Percentiles rank a stretch among this genome's conserved stretches.
These are phyloP conservation scores for Caenorhabditis latens DNA, from an alignment of 1,140 invertebrate genomes.

Conservation along the genomic window DNA sequence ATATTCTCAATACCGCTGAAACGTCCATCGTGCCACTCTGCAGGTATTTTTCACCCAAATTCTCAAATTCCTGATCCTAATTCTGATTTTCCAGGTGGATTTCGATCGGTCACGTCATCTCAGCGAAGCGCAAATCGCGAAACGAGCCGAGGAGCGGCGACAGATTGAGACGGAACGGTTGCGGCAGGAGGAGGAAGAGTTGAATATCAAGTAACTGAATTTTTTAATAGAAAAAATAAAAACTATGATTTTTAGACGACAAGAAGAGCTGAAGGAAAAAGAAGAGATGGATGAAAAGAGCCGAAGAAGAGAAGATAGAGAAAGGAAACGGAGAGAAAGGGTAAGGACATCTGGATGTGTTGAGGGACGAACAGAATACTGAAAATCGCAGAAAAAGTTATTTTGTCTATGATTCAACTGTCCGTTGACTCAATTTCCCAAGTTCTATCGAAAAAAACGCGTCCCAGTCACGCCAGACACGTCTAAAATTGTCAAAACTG, in stretches of 20 bases:
- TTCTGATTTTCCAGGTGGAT: conserved; percentile 56
- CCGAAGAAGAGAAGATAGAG: conserved; percentile 56
- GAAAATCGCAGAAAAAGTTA: neutral
- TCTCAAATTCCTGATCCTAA: neutral
- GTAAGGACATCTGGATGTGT: neutral
- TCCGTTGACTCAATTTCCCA: too few species aligned
- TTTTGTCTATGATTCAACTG: neutral
- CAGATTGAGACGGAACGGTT: conserved; percentile 38
- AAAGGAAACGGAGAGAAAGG: conserved; percentile 53
- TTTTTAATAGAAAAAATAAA: neutral
- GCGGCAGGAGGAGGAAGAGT: conserved; percentile 45
- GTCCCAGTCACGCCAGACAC: too few species aligned
- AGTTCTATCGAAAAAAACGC: too few species aligned
- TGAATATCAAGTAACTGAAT: conserved; percentile 47
- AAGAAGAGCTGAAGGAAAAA: conserved; percentile 49
- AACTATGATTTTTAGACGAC: conserved; percentile 18
- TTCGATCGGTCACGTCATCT: conserved; percentile 62
- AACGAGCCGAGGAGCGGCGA: conserved; percentile 18
- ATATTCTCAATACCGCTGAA: neutral
- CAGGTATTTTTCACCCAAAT: conserved; percentile 15
- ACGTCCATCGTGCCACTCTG: neutral
- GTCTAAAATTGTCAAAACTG: too few species aligned
- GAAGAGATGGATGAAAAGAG: conserved; percentile 48
- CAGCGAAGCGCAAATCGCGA: conserved; percentile 43
- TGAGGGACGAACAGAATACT: too few species aligned